Evolutionary conservation across 2,888 invertebrate species (phyloP), one percentile per base, ranked within the genome.

Genomic region (Galeruca laticollis): DNA sequence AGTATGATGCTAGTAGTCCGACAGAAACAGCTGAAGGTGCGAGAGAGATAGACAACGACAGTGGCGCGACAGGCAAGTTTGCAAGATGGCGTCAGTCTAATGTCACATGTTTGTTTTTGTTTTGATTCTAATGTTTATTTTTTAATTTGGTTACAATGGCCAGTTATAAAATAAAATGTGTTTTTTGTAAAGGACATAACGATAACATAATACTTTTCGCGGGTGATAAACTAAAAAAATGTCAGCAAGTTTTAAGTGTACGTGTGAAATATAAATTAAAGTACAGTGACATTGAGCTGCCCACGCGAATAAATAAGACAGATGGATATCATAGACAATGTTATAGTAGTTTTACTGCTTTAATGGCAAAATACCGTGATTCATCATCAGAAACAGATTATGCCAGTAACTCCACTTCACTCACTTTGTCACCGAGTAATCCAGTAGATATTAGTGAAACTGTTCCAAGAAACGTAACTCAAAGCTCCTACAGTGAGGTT

Each of bases 241-340:
- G 26, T 5, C 26, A 26, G 26, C 0, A 26, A 2, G 57, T 67
- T 66, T 62, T 70, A 33, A 61, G 37, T 67, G 13, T 63, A 59
- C 66, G 66, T 61, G 11, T 67, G 10, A 70, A 70, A 56, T 67
- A 61, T 66, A 70, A 70, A 61, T 47, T 63, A 15, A 62, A 68
- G 9, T 68, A 64, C 20, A 60, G 13, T 63, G 54, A 68, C 35
- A 61, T 64, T 26, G 11, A 60, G 68, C 52, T 71, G 60, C 68
- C 71, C 43, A 54, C 51, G 3, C 1, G 20, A 51, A 51, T 51
- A 51, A 51, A 51, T 51, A 51, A 51, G 0, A 21, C 9, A 11
- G 68, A 71, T 71, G 71, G 68, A 68, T 71, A 71, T 64, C 68
- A 68, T 35, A 68, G 60, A 71, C 68, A 71, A 15, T 68, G 68